Percentiles rank a stretch among this genome's conserved stretches.
phyloP scores from a whole-genome alignment of 2,113 vertebrate genomes.

The Corythornis madagascariensis region DNA sequence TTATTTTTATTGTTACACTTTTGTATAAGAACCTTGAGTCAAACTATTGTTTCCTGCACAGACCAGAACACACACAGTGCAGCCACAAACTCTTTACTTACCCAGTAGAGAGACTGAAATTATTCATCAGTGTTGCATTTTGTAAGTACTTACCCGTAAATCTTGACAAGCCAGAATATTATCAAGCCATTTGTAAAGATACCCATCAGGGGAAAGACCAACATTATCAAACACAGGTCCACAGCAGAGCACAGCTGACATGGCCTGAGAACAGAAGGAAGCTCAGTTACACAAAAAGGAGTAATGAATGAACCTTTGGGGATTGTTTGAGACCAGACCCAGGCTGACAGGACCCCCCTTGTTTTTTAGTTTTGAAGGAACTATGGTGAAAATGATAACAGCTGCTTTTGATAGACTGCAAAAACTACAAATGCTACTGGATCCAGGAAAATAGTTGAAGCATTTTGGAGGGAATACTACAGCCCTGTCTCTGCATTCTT shows the following conservation, averaged over 20 bases:
- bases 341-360: background rate
- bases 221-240: constrained; percentile 98
- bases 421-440: background rate
- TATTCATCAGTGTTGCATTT: background rate
- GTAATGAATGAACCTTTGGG: background rate
- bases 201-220: constrained; percentile 95
- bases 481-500: background rate
- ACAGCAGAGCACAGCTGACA: constrained; percentile 97
- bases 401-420: background rate
- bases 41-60: background rate
- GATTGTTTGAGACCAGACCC: background rate
- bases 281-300: background rate
- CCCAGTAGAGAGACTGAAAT: background rate
- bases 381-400: background rate
- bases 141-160: constrained; percentile 82
- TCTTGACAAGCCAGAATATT: constrained; percentile 98
- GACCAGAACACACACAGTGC: background rate
- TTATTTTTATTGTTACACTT: background rate
- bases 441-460: background rate
- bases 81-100: background rate
- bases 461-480: background rate
- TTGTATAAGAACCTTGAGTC: background rate
- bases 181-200: constrained; percentile 99
- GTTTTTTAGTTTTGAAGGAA: background rate
- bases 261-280: constrained; percentile 79